Evolutionary conservation across 2,888 invertebrate genomes (phyloP), one percentile per base, ranked within the genome.

Genomic region (Orthonevra nobilis): DNA sequence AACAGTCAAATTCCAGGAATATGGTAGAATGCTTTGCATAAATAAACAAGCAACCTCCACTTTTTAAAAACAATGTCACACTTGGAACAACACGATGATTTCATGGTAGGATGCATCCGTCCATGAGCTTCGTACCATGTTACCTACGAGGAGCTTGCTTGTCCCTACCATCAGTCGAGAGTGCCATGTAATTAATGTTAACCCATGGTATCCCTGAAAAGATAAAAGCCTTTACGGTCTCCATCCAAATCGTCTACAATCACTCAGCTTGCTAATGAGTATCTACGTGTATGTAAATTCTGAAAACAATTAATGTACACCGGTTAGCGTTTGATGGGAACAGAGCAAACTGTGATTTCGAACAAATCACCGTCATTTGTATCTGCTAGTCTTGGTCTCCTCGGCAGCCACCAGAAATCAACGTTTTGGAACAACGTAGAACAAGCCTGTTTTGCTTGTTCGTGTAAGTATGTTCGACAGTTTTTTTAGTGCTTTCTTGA

Each of bases 281-380:
- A 44, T 54, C 58, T 64, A 58, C 44, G 70, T 77, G 64, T 72
- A 77, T 72, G 77, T 52, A 58, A 77, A 77, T 77, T 77, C 72
- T 58, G 32, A 38, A 46, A 77, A 72, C 77, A 58, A 77, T 77
- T 72, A 77, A 77, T 72, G 64, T 60, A 77, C 77, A 64, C 58
- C 30, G 60, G 58, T 66, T 64, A 66, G 64, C 77, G 54, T 77
- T 60, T 64, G 64, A 64, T 60, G 64, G 58, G 46, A 60, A 64
- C 72, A 72, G n/a, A n/a, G 36, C 52, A 64, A 63, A 30, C 70
- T 60, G 63, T 77, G 72, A 77, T 77, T 72, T 63, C 32, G 52
- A 46, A 46, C 50, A 70, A 77, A 77, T 77, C 14, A 42, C 70
- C 12, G 42, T 75, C 44, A 63, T 75, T 50, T 69, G 63, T 63